Evolutionary conservation across 2,888 invertebrate genomes (phyloP).

Genomic region (Phengaris alcon): DNA sequence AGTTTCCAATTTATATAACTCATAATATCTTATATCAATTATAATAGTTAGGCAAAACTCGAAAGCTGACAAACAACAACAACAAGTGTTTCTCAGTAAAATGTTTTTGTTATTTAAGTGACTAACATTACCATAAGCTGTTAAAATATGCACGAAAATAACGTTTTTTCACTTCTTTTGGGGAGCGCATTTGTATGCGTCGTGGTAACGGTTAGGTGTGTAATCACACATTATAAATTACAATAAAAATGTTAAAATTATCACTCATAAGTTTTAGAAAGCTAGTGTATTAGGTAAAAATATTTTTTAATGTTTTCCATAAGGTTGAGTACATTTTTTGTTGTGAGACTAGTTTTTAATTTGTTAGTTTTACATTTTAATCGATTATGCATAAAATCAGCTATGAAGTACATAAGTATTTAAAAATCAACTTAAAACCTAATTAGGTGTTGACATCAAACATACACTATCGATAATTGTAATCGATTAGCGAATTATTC

Average conservation of each 20-base stretch:
- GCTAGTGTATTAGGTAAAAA: neutral
- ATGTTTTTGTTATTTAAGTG: neutral
- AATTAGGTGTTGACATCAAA: slow-evolving; percentile 5
- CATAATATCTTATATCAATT: too few relatives aligned
- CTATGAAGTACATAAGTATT: neutral
- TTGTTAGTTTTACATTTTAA: neutral
- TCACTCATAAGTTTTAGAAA: slow-evolving; percentile 4
- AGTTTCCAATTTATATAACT: too few relatives aligned
- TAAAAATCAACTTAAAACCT: neutral
- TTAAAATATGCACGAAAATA: slow-evolving; percentile 17
- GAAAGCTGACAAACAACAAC: too few relatives aligned
- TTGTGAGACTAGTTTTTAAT: neutral
- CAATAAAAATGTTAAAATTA: slow-evolving; percentile 3
- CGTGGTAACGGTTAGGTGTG: slow-evolving; percentile 2
- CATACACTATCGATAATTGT: slow-evolving; percentile 4
- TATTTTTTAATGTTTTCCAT: neutral
- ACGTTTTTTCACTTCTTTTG: slow-evolving; percentile 26
- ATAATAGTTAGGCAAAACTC: too few relatives aligned
- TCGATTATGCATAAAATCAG: neutral
- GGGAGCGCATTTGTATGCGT: neutral
- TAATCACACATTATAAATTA: slow-evolving; percentile 16
- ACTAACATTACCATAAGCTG: neutral
- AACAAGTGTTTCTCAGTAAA: neutral
- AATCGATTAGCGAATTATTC: slow-evolving; percentile 17
- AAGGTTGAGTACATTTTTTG: neutral